Conservation (phyloP, 2,113 vertebrate genomes). For the Tyto alba region DNA sequence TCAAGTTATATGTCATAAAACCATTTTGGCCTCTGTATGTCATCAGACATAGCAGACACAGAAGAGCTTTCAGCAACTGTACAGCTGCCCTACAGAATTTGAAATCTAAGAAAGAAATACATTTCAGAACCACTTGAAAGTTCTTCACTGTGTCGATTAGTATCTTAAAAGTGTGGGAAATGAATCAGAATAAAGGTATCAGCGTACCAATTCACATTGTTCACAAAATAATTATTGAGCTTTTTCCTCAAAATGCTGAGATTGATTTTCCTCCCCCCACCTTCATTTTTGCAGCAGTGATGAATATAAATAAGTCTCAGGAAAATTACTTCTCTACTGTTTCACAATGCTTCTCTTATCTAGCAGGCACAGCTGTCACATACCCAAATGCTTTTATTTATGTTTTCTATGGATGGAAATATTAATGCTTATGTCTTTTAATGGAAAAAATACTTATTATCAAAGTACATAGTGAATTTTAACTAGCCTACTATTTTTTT, state of each 20-base stretch:
- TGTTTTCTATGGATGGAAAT: constrained; percentile 39
- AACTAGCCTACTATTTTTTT: neutral
- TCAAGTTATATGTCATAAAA: neutral
- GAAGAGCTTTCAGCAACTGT: neutral
- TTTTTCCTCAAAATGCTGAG: neutral
- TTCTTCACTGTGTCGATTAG: constrained; percentile 30
- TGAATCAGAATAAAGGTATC: constrained; percentile 32
- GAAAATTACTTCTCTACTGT: constrained; percentile 65
- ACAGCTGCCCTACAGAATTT: neutral
- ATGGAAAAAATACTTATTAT: constrained; percentile 14
- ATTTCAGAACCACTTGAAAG: neutral
- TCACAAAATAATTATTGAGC: constrained; percentile 56
- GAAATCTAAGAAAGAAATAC: constrained; percentile 3
- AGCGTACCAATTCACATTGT: neutral
- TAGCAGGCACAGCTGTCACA: constrained; percentile 66
- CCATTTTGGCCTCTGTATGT: neutral
- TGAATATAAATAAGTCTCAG: constrained; percentile 64
- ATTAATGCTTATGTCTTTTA: constrained; percentile 30
- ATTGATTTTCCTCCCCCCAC: neutral
- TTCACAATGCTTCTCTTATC: constrained; percentile 69
- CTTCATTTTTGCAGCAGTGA: neutral
- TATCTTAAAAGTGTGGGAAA: constrained; percentile 46
- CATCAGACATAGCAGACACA: neutral
- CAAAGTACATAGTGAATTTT: constrained; percentile 32
- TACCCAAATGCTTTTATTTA: constrained; percentile 54